phyloP scores from a whole-genome alignment of 2,888 invertebrate genomes.

The Apotomis capreana region DNA sequence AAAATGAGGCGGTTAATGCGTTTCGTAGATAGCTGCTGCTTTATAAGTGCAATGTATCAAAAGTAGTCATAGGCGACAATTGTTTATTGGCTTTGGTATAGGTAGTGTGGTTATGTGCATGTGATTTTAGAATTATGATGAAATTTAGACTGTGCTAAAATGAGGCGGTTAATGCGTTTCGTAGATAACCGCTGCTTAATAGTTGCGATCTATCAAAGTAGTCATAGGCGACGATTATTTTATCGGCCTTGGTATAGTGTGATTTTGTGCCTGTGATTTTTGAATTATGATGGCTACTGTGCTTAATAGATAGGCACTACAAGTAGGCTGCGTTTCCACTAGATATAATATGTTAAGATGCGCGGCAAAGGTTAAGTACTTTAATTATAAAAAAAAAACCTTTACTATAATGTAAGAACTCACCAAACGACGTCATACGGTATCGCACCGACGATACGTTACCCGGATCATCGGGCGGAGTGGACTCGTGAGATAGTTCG shows the following conservation, averaged over 20 bases:
- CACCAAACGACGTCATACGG: constrained; percentile 38
- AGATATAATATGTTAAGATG: no score
- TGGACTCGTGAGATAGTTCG: constrained; percentile 41
- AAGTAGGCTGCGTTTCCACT: no score
- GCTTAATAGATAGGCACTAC: no score
- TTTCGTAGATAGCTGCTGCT: constrained; percentile 1
- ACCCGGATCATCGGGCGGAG: constrained; percentile 41
- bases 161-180: constrained; percentile 6
- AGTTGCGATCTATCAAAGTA: not conserved
- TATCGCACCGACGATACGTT: constrained; percentile 39
- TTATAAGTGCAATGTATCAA: not conserved
- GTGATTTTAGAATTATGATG: no score
- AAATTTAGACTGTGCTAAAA: constrained; percentile 13
- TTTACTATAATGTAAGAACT: constrained; percentile 26
- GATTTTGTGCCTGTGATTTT: no score
- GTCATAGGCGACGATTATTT: constrained; percentile 1
- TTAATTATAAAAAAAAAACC: no score
- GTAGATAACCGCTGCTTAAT: not conserved
- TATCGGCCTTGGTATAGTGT: not conserved
- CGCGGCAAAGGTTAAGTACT: no score
- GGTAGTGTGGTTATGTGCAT: no score
- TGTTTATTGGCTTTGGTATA: no score
- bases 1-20: constrained; percentile 6
- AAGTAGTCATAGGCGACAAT: not conserved
- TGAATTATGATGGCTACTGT: no score